These are phyloP conservation scores for Ectropis grisescens DNA, from an alignment of 1,140 invertebrate genomes.

Conservation along the genomic window DNA sequence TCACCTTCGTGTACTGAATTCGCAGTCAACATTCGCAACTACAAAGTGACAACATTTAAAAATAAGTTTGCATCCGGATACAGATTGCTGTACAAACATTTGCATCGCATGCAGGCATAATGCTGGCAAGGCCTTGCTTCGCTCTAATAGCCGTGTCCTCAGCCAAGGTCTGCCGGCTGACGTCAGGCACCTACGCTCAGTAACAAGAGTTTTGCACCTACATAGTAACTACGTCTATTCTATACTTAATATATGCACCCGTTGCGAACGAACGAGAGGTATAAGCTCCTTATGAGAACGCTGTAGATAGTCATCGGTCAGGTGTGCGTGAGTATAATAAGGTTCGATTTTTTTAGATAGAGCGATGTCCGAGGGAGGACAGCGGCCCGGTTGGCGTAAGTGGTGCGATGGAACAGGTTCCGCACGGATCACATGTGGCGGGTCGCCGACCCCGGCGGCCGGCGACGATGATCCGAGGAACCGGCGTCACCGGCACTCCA, in stretches of 20 bases:
- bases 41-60: too few relatives aligned
- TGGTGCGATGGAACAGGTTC: slow-evolving; percentile 60
- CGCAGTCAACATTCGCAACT: too few relatives aligned
- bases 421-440: slow-evolving; percentile 47
- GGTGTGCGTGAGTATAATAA: background rate
- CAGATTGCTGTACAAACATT: slow-evolving; percentile 17
- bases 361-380: slow-evolving; percentile 24
- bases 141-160: slow-evolving; percentile 53
- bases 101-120: slow-evolving; percentile 44
- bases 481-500: background rate
- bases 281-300: too few relatives aligned
- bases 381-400: slow-evolving; percentile 35
- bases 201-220: slow-evolving; percentile 36
- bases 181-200: slow-evolving; percentile 45
- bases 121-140: slow-evolving; percentile 46
- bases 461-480: slow-evolving; percentile 36
- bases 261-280: slow-evolving; percentile 7
- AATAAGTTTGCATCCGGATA: too few relatives aligned
- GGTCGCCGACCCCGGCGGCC: slow-evolving; percentile 44
- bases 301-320: too few relatives aligned
- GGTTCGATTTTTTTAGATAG: slow-evolving; percentile 12
- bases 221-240: slow-evolving; percentile 2
- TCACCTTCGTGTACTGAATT: too few relatives aligned
- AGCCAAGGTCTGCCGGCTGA: slow-evolving; percentile 51
- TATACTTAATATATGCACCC: slow-evolving; percentile 11